Percentiles rank a stretch among this genome's conserved stretches.
Conservation (phyloP, 1,140 invertebrate genomes). For the Dolichoris vasculosae region DNA sequence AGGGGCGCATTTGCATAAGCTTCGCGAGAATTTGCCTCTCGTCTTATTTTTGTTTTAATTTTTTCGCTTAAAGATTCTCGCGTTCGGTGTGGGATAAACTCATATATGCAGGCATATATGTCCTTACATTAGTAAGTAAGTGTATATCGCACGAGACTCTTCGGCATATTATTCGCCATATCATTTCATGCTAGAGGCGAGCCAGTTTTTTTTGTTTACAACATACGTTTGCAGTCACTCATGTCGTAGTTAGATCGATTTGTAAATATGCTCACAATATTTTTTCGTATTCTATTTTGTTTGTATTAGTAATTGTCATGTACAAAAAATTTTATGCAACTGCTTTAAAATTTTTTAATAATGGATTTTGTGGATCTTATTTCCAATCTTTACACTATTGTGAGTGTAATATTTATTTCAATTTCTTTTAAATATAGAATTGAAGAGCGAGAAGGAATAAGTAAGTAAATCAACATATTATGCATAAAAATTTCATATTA, state of each 20-base stretch:
- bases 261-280: not conserved
- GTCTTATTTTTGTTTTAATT: conserved; percentile 7
- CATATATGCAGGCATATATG: not conserved
- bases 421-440: too few species aligned
- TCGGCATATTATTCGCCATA: not conserved
- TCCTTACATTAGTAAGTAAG: too few species aligned
- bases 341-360: not conserved
- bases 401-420: not conserved
- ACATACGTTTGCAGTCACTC: not conserved
- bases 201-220: conserved; percentile 6
- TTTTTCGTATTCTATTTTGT: not conserved
- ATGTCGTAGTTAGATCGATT: not conserved
- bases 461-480: not conserved
- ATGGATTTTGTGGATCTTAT: not conserved
- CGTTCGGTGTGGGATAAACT: not conserved
- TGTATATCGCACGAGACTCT: not conserved
- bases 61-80: not conserved
- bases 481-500: too few species aligned
- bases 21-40: not conserved
- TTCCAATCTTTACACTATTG: not conserved
- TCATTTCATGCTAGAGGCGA: conserved; percentile 4
- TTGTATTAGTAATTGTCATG: not conserved
- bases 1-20: conserved; percentile 4
- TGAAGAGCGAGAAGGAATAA: too few species aligned
- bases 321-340: not conserved